Percentiles rank a stretch among this genome's conserved stretches.
Evolutionary conservation across 1,140 invertebrate genomes (phyloP).

Genomic region (Brachionus koreanus): DNA sequence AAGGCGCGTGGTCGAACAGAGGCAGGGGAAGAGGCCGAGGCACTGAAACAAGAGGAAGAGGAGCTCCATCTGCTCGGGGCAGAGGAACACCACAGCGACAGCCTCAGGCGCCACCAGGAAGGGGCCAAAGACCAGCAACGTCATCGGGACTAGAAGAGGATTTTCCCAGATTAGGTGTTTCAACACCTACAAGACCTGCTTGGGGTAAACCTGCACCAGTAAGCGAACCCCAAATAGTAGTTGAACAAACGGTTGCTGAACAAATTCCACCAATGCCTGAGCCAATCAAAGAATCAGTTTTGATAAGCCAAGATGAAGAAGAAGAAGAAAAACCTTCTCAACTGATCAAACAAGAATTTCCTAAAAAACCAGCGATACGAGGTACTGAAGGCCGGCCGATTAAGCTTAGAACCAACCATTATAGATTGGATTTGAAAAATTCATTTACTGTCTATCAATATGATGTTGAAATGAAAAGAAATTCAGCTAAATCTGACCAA

Average conservation of each 20-base stretch:
- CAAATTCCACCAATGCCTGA: conserved; percentile 1
- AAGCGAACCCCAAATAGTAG: neutral
- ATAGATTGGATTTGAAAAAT: neutral
- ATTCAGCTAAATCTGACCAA: neutral
- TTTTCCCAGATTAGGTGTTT: neutral
- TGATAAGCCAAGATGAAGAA: neutral
- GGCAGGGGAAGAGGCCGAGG: neutral
- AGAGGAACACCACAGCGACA: neutral
- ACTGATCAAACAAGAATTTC: neutral
- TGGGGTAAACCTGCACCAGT: neutral
- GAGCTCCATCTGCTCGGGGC: neutral
- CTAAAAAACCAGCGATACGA: neutral
- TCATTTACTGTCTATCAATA: conserved; percentile 19
- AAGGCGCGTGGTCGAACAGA: neutral
- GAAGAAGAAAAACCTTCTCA: neutral
- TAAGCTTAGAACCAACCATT: conserved; percentile 24
- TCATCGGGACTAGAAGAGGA: neutral
- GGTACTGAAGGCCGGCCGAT: conserved; percentile 3
- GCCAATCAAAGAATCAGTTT: neutral
- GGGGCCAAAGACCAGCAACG: neutral
- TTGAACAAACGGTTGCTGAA: neutral
- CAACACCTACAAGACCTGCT: neutral
- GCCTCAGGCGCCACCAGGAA: neutral
- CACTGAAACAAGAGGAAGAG: neutral
- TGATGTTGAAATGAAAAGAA: conserved; percentile 32